Base-by-base conservation (phyloP, 2,113 vertebrate genomes). In the Eulacestoma nigropectus region DNA sequence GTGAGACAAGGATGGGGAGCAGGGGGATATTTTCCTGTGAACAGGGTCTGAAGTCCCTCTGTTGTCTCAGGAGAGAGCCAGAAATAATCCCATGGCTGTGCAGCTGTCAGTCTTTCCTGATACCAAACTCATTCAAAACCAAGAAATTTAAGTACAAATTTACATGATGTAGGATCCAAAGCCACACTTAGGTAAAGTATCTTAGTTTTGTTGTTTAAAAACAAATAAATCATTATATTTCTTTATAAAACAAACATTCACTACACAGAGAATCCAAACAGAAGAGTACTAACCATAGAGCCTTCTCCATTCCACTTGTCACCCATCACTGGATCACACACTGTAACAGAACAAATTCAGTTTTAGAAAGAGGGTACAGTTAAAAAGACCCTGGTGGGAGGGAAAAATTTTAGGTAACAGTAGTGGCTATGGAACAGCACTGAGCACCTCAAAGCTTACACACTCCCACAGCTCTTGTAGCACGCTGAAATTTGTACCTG, bases 271-370 rank as follows among this genome's bases (percentile, higher is more conserved):
- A 86, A 73, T 33, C 11, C 29, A 57, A 81, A 30, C 7, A 55
- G n/a, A 1, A 8, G 33, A 25, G 20, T 52, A 96, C 99, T 98
- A 93, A 99, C 99, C 99, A 99, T 99, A n/a, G 98, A 99, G 93
- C 99, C 99, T 86, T 98, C 97, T 33, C 98, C 98, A 16, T 98
- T 96, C 98, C 98, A 96, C 50, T 99, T 99, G 98, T 99, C 99
- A 10, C 99, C 99, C 90, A 99, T 98, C 95, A 99, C 99, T 3
- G 99, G 99, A 97, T 99, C 99, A 52, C 99, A 99, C 20, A 99
- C 99, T 99, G 98, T 2, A 97, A 98, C 20, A 93, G 84, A 75
- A 91, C 11, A 89, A 77, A 87, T 2, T 4, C 11, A 47, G 25
- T 15, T 67, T 68, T 68, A 95, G 63, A 93, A 92, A 89, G 2